Evolutionary conservation across 2,113 vertebrate species (phyloP).

Genomic region (Stomatorhinus ivindoensis): DNA sequence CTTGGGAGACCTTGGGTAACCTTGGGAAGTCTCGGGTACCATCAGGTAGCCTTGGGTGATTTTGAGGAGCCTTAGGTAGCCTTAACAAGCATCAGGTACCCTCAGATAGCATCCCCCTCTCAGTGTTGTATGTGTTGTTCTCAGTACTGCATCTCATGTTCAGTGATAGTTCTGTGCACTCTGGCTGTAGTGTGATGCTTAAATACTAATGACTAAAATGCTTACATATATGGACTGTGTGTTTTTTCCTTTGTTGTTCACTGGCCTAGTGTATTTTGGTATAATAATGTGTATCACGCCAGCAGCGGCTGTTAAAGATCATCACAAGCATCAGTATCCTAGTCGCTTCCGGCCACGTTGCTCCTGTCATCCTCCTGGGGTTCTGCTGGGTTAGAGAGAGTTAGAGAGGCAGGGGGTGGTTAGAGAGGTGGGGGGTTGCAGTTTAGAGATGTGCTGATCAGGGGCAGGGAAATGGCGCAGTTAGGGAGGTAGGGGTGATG

Average conservation of each 20-base stretch:
- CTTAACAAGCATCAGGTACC: not conserved
- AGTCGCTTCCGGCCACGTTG: not conserved
- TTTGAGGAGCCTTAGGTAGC: not conserved
- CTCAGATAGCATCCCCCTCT: no score
- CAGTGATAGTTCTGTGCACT: not conserved
- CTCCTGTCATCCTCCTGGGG: slow-evolving; percentile 12
- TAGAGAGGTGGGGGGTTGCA: not conserved
- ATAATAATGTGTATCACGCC: not conserved
- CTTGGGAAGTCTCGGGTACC: not conserved
- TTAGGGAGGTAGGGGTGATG: not conserved
- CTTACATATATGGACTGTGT: not conserved
- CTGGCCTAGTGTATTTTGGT: not conserved
- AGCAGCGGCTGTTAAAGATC: not conserved
- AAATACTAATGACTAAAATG: not conserved
- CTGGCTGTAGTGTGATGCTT: not conserved
- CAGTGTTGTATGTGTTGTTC: not conserved
- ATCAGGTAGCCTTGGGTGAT: not conserved
- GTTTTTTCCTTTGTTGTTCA: not conserved
- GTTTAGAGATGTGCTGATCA: no score
- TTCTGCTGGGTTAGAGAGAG: not conserved
- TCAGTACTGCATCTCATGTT: not conserved
- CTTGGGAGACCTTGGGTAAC: not conserved
- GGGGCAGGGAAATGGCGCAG: not conserved
- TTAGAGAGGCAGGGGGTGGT: not conserved
- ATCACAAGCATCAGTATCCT: not conserved